Base-by-base conservation (phyloP, 1,140 invertebrate species). In the Cheumatopsyche charites region DNA sequence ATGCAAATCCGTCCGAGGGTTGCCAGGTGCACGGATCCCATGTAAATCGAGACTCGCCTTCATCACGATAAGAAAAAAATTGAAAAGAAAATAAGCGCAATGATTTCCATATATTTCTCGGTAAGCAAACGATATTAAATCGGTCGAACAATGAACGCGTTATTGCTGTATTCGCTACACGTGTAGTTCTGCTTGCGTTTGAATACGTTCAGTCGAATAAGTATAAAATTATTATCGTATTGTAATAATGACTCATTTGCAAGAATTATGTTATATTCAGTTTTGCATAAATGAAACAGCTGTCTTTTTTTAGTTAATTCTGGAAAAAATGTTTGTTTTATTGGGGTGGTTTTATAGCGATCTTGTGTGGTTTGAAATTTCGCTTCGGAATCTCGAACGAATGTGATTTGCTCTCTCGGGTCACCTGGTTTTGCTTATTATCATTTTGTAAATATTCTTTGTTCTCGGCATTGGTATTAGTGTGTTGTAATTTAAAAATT, bases 11-110 rank as follows among this genome's bases (percentile, higher is more conserved):
- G 1, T 15, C n/a, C 13, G 9, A 52, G 47, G n/a, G 19, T 17
- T 52, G 15, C 55, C 55, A 58, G 55, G 55, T 58, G 55, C 21
- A 58, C 55, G 55, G 25, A n/a, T 58, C 55, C 55, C 25, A 58
- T 58, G 55, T 26, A 58, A 58, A 58, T 58, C 23, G 19, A n/a
- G 15, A 4, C 4, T 13, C 13, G 43, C 11, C 15, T 42, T 47
- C 43, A 13, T 47, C n/a, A n/a, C 15, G 11, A 47, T 47, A 47
- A 47, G 4, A 47, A 47, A 15, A 47, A 15, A 47, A 47, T 7
- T 3, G 43, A 7, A 47, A n/a, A 47, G 15, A 47, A 47, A 47
- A 25, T 21, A 58, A 13, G 1, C 11, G 19, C 9, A 58, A n/a
- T 23, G 9, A 58, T 58, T 58, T 58, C 55, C 55, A 58, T 58